phyloP scores from a whole-genome alignment of 2,888 invertebrate genomes.

The Drosophila recens region DNA sequence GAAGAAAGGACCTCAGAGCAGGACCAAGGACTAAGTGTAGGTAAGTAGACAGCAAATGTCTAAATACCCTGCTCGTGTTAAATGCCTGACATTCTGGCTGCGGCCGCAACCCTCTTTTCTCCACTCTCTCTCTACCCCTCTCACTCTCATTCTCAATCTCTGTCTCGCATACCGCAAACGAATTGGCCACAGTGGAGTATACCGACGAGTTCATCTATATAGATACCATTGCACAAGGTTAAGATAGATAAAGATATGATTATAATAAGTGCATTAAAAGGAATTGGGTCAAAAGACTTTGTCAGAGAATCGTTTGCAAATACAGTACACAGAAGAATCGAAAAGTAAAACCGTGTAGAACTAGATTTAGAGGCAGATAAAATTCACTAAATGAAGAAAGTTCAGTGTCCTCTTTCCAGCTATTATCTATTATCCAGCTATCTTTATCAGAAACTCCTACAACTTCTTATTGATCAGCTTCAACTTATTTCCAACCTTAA shows the following conservation, averaged over 20 bases:
- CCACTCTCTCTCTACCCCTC: background rate
- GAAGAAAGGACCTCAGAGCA: constrained; percentile 16
- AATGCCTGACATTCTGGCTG: constrained; percentile 71
- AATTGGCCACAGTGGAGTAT: constrained; percentile 7
- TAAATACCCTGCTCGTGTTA: constrained; percentile 79
- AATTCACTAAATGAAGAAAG: background rate
- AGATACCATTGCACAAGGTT: background rate
- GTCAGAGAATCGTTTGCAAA: background rate
- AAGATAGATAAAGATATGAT: background rate
- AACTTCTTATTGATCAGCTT: background rate
- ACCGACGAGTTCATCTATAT: background rate
- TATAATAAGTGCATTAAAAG: background rate
- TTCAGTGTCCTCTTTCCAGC: background rate
- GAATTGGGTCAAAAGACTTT: background rate
- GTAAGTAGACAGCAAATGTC: constrained; percentile 76
- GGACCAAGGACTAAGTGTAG: constrained; percentile 2
- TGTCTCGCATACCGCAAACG: background rate
- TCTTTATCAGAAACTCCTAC: background rate
- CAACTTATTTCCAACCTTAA: too few species aligned
- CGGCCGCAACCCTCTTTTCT: constrained; percentile 46
- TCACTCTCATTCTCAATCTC: background rate
- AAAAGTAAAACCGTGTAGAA: background rate
- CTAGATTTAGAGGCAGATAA: background rate
- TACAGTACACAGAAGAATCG: background rate
- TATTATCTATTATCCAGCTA: background rate